phyloP scores from a whole-genome alignment of 2,888 invertebrate species.

The Kuschelorhynchus macadamiae region DNA sequence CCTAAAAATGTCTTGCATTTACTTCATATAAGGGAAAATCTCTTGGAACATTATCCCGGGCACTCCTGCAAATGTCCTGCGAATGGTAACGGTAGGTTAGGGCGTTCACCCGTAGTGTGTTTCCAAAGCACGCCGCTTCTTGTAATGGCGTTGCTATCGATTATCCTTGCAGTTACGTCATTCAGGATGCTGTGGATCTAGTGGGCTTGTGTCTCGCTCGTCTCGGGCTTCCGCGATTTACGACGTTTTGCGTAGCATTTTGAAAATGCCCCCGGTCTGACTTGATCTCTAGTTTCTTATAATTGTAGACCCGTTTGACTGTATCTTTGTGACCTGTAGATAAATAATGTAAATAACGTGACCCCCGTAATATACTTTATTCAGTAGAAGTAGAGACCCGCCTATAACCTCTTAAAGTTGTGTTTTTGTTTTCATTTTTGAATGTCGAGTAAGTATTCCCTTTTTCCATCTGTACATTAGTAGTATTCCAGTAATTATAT shows the following conservation, averaged over 20 bases:
- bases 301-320: slow-evolving; percentile 44
- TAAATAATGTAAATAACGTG: slow-evolving; percentile 37
- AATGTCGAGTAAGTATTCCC: slow-evolving; percentile 37
- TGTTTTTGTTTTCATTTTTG: slow-evolving; percentile 44
- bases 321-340: slow-evolving; percentile 36
- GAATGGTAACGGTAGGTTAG: slow-evolving; percentile 55
- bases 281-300: slow-evolving; percentile 41
- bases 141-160: slow-evolving; percentile 67
- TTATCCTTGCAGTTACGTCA: slow-evolving; percentile 67
- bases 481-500: too few species aligned
- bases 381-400: slow-evolving; percentile 43
- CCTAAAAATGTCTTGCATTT: slow-evolving; percentile 8
- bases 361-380: slow-evolving; percentile 23
- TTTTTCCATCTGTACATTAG: slow-evolving; percentile 10
- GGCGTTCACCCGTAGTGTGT: slow-evolving; percentile 66
- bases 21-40: slow-evolving; percentile 16
- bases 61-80: slow-evolving; percentile 44
- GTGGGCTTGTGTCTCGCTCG: slow-evolving; percentile 61
- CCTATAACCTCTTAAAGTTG: slow-evolving; percentile 42
- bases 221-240: slow-evolving; percentile 57
- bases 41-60: slow-evolving; percentile 42
- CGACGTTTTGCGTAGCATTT: slow-evolving; percentile 42
- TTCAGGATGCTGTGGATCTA: slow-evolving; percentile 66
- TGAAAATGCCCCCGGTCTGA: slow-evolving; percentile 40
- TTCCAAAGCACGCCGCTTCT: slow-evolving; percentile 58